These are phyloP conservation scores for Hemicrepidius hirtus DNA, from an alignment of 2,888 invertebrate genomes.

Conservation along the genomic window DNA sequence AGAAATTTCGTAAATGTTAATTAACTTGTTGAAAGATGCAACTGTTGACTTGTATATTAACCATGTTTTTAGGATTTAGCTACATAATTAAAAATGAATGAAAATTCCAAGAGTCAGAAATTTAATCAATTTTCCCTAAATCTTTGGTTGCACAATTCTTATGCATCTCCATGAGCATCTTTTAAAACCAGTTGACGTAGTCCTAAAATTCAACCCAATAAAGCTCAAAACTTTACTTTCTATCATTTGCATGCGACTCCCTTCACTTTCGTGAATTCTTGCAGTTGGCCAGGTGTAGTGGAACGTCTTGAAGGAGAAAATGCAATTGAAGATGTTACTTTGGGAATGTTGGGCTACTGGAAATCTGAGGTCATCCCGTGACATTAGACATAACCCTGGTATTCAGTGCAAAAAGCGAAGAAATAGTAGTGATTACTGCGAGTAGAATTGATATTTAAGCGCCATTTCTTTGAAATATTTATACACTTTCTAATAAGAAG, in stretches of 20 bases:
- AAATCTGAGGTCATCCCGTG: slow-evolving; percentile 23
- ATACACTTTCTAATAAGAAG: slow-evolving; percentile 30
- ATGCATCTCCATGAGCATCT: slow-evolving; percentile 15
- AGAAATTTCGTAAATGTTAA: slow-evolving; percentile 16
- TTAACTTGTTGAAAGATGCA: neutral
- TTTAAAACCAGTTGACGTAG: slow-evolving; percentile 25
- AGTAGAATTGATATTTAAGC: slow-evolving; percentile 37
- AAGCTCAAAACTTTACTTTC: slow-evolving; percentile 52
- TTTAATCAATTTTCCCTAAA: slow-evolving; percentile 1
- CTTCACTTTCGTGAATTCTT: slow-evolving; percentile 53
- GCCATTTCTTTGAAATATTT: slow-evolving; percentile 31
- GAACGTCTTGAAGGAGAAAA: neutral
- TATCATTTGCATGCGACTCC: slow-evolving; percentile 54
- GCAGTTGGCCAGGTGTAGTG: slow-evolving; percentile 20
- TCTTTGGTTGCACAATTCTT: slow-evolving; percentile 10
- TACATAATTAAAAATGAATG: slow-evolving; percentile 3
- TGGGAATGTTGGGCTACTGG: neutral
- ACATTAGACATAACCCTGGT: slow-evolving; percentile 26
- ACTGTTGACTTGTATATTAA: neutral
- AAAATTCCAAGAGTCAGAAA: slow-evolving; percentile 12
- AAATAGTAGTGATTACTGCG: slow-evolving; percentile 1
- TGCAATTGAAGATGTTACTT: neutral
- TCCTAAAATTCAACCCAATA: slow-evolving; percentile 42
- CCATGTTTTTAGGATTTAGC: neutral
- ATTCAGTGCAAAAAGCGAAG: slow-evolving; percentile 22